Percentiles rank a stretch among this genome's conserved stretches.
phyloP scores from a whole-genome alignment of 2,113 vertebrate genomes.

The Columbina picui region DNA sequence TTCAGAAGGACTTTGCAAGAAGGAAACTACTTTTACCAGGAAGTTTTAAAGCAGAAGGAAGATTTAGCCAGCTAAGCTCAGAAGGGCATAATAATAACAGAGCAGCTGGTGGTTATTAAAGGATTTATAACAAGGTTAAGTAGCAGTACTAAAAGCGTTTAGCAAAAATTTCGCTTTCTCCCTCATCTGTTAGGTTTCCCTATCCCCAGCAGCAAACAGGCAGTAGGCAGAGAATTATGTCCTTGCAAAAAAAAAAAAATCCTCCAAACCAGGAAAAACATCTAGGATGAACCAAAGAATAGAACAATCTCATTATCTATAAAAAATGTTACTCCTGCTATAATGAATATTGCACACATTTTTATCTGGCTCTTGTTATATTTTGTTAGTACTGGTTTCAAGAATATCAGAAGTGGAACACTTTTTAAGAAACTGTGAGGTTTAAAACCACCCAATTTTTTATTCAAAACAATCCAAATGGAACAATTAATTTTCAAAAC shows the following conservation, averaged over 20 bases:
- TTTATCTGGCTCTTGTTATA: neutral
- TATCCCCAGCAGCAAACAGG: neutral
- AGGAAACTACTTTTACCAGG: neutral
- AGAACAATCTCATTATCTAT: neutral
- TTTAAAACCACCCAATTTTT: neutral
- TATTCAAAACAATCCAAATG: neutral
- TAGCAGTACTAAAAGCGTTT: neutral
- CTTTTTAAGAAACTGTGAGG: neutral
- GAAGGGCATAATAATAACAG: neutral
- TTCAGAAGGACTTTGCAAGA: neutral
- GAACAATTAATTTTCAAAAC: neutral
- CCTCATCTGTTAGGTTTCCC: neutral
- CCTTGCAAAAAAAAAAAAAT: neutral
- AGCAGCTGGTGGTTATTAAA: neutral
- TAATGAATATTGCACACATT: neutral
- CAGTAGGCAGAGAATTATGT: neutral
- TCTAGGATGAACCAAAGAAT: neutral
- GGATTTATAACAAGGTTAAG: neutral
- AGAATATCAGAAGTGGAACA: neutral
- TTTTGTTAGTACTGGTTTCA: neutral
- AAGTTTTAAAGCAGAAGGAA: neutral
- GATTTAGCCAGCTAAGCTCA: neutral
- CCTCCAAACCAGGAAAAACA: neutral
- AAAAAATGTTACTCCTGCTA: neutral
- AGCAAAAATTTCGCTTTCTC: neutral